phyloP scores from a whole-genome alignment of 2,113 vertebrate genomes.

The Scomber japonicus region DNA sequence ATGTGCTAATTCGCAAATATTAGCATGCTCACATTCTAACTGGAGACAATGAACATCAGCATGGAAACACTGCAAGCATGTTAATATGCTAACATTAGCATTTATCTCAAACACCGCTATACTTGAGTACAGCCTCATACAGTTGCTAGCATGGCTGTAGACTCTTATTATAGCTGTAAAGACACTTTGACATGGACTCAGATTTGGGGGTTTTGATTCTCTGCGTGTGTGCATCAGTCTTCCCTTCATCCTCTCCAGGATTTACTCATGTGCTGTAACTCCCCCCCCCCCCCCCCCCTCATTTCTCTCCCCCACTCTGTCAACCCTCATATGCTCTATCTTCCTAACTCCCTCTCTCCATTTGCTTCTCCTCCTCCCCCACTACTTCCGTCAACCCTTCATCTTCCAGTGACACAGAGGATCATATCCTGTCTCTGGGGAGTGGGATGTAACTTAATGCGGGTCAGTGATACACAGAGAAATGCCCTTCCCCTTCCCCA shows the following conservation, averaged over 20 bases:
- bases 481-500: slow-evolving; percentile 45
- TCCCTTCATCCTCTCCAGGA: slow-evolving; percentile 13
- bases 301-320: neutral
- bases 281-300: neutral
- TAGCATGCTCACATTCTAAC: too few species aligned
- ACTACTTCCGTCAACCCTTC: slow-evolving; percentile 52
- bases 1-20: too few species aligned
- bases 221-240: slow-evolving; percentile 15
- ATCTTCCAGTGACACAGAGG: slow-evolving; percentile 61
- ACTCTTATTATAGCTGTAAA: neutral
- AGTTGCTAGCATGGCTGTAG: too few species aligned
- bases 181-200: slow-evolving; percentile 17
- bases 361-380: slow-evolving; percentile 34
- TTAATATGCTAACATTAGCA: too few species aligned
- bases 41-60: too few species aligned
- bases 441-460: slow-evolving; percentile 63
- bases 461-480: slow-evolving; percentile 64
- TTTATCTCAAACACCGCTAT: too few species aligned
- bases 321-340: neutral
- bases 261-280: slow-evolving; percentile 30
- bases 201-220: neutral
- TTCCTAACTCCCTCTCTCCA: neutral
- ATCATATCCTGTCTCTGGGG: slow-evolving; percentile 64
- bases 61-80: too few species aligned
- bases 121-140: too few species aligned